Evolutionary conservation across 2,888 invertebrate species (phyloP).

Genomic region (Himalopsyche japonica): DNA sequence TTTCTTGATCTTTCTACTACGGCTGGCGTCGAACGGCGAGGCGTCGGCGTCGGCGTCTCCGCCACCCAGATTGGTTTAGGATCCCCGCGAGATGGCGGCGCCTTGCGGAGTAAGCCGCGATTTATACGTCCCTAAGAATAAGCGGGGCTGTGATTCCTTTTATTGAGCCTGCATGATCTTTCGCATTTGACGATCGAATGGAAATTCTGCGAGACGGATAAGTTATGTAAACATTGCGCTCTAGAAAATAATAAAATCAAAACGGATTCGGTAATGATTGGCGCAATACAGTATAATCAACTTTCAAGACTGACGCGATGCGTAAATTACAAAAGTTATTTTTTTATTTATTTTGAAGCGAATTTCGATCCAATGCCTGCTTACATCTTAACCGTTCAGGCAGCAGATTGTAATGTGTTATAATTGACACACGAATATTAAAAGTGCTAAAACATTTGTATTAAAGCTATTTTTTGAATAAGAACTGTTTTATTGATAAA

Average conservation of each 20-base stretch:
- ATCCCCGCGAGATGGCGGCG: slow-evolving; percentile 11
- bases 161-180: not conserved
- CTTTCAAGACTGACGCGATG: too few relatives aligned
- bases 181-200: not conserved
- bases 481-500: too few relatives aligned
- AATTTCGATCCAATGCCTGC: too few relatives aligned
- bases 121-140: not conserved
- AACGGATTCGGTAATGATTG: too few relatives aligned
- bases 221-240: not conserved
- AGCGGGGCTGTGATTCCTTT: not conserved
- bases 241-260: not conserved
- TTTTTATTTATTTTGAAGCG: too few relatives aligned
- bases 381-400: too few relatives aligned
- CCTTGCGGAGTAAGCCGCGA: not conserved
- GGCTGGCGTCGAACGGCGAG: slow-evolving; percentile 11
- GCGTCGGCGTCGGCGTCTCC: not conserved
- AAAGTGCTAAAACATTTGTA: too few relatives aligned
- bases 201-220: not conserved
- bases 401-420: too few relatives aligned
- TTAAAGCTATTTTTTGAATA: too few relatives aligned
- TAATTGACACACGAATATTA: too few relatives aligned
- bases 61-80: slow-evolving; percentile 15
- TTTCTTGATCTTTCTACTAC: slow-evolving; percentile 35
- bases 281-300: too few relatives aligned
- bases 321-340: too few relatives aligned